These are phyloP conservation scores for Lepus oiostolus DNA, from an alignment of 2,797 vertebrate genomes.

Conservation along the genomic window DNA sequence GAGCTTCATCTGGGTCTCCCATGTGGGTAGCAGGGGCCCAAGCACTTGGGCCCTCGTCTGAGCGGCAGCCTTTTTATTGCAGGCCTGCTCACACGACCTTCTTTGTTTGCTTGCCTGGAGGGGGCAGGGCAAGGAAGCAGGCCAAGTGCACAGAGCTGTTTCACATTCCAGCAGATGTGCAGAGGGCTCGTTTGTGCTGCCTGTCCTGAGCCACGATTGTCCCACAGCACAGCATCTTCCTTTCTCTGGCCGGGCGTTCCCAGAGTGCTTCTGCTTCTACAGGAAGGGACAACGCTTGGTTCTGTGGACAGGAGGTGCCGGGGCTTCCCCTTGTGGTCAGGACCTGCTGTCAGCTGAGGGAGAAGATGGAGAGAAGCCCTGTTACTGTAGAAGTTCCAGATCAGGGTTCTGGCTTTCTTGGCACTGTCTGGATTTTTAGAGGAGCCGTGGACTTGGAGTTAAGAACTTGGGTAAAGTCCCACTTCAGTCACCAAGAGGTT, in stretches of 20 bases:
- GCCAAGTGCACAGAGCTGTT: conserved; percentile 46
- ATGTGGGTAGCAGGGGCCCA: no score
- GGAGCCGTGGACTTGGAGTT: neutral
- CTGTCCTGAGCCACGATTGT: neutral
- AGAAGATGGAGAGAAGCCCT: conserved; percentile 27
- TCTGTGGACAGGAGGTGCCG: neutral
- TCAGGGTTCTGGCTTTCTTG: neutral
- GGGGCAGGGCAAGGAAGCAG: neutral
- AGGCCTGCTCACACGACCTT: neutral
- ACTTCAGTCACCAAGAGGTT: neutral
- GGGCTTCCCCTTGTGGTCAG: neutral
- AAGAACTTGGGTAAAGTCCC: conserved; percentile 16
- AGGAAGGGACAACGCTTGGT: neutral
- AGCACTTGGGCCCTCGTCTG: no score
- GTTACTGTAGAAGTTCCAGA: neutral
- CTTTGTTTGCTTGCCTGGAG: conserved; percentile 69
- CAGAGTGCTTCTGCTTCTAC: neutral
- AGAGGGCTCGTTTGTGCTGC: conserved; percentile 54
- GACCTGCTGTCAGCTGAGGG: neutral
- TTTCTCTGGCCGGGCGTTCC: neutral
- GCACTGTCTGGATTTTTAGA: neutral
- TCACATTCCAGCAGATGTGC: conserved; percentile 27
- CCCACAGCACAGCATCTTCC: neutral
- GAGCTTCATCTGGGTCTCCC: no score
- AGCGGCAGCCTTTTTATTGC: neutral